These are phyloP conservation scores for Atractosteus spatula DNA, from an alignment of 2,113 vertebrate species.

Conservation along the genomic window DNA sequence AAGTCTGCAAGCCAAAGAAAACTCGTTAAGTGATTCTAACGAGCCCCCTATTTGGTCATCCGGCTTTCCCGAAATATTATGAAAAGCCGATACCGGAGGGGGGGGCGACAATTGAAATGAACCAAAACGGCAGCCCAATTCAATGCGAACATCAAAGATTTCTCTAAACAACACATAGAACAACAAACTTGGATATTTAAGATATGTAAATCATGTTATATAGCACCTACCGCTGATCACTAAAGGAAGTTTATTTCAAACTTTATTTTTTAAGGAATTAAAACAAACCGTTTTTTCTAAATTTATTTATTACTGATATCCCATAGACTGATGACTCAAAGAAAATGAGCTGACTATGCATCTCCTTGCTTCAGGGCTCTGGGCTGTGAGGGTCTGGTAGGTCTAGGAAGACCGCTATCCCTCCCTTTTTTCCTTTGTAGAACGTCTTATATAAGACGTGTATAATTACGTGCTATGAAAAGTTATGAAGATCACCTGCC, in stretches of 20 bases:
- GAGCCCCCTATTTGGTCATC: constrained; percentile 50
- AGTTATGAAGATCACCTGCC: constrained; percentile 99
- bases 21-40: constrained; percentile 82
- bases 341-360: constrained; percentile 94
- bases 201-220: constrained; percentile 99
- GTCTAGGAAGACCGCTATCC: constrained; percentile 84
- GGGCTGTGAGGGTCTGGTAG: constrained; percentile 95
- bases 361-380: constrained; percentile 99
- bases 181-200: constrained; percentile 99
- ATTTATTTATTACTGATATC: constrained; percentile 86
- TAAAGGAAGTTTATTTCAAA: constrained; percentile 92
- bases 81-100: constrained; percentile 55
- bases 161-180: constrained; percentile 90
- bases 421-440: constrained; percentile 91
- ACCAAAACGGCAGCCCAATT: constrained; percentile 82
- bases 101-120: constrained; percentile 63
- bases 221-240: constrained; percentile 99
- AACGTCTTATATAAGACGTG: constrained; percentile 79
- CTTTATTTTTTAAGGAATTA: constrained; percentile 66
- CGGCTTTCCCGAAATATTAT: constrained; percentile 47
- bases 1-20: constrained; percentile 86
- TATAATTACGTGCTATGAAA: constrained; percentile 99
- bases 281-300: constrained; percentile 43
- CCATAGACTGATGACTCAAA: constrained; percentile 93
- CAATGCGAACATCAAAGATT: constrained; percentile 91